Base-by-base conservation (phyloP, 2,888 invertebrate species). In the Peribatodes rhomboidaria region DNA sequence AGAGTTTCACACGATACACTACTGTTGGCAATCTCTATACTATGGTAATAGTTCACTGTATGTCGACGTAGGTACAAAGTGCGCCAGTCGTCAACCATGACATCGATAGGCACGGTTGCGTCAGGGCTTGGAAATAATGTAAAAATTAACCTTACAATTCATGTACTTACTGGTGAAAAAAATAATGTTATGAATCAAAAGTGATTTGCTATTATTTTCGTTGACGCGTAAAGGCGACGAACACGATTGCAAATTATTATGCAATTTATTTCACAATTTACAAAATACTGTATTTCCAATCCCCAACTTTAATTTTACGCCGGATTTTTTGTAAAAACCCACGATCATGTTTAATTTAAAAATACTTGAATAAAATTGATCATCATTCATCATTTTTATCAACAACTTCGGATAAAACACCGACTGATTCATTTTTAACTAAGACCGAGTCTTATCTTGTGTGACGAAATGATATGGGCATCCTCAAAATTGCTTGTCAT, bases 1-100 rank as follows among this genome's bases (percentile, higher is more conserved):
- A n/a, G n/a, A n/a, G n/a, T n/a, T n/a, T n/a, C n/a, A n/a, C 27
- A 27, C 2, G 27, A 4, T 4, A 27, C 27, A 27, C 27, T 27
- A 27, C 27, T 27, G 27, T 27, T 27, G n/a, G n/a, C n/a, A n/a
- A 27, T 27, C 6, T 27, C 27, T 27, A 27, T 27, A 27, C 27
- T 27, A 27, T 4, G 3, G 27, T 27, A 27, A 27, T 61, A 55
- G 50, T 54, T 55, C 11, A 11, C 8, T 37, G n/a, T n/a, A n/a
- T n/a, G n/a, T n/a, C n/a, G n/a, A 37, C 11, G 31, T 31, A 54
- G 1, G 33, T 56, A 20, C 18, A 42, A 18, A 54, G 27, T 46
- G 46, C 18, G 39, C 20, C 47, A 33, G 47, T 39, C 22, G 47
- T 10, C 13, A 55, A 49, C 52, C 53, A 44, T 61, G 49, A 55